These are phyloP conservation scores for Melipona beecheii DNA, from an alignment of 2,888 invertebrate genomes.

Conservation along the genomic window DNA sequence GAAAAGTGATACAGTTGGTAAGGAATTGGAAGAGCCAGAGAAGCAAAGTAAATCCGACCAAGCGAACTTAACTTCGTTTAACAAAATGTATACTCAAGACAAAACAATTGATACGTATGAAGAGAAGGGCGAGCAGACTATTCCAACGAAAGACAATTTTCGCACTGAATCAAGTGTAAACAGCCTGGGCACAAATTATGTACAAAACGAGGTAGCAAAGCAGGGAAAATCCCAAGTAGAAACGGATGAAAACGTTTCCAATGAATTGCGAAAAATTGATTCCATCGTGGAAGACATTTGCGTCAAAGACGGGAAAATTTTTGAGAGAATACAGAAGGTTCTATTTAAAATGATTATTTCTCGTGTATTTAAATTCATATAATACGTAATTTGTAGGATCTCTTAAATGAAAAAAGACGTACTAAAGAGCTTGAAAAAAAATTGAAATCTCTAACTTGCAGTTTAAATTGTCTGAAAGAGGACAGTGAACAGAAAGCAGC, in stretches of 20 bases:
- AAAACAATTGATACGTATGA: slow-evolving; percentile 10
- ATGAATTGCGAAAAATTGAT: background rate
- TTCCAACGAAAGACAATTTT: slow-evolving; percentile 36
- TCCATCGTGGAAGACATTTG: background rate
- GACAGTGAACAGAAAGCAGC: slow-evolving; percentile 62
- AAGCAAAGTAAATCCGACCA: slow-evolving; percentile 19
- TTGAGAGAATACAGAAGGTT: slow-evolving; percentile 46
- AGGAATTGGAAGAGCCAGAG: background rate
- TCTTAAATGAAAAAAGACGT: slow-evolving; percentile 61
- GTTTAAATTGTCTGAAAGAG: slow-evolving; percentile 63
- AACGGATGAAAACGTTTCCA: background rate
- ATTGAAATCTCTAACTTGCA: slow-evolving; percentile 63
- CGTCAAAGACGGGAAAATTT: slow-evolving; percentile 7
- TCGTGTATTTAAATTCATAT: background rate
- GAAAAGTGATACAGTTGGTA: background rate
- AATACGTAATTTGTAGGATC: slow-evolving; percentile 58
- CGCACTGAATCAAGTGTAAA: background rate
- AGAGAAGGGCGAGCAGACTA: slow-evolving; percentile 25
- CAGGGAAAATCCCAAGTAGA: background rate
- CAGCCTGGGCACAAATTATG: background rate
- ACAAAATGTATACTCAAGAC: background rate
- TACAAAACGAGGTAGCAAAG: background rate
- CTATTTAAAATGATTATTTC: background rate
- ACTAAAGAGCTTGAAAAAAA: slow-evolving; percentile 65
- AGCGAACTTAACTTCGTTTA: background rate